Evolutionary conservation across 2,113 vertebrate genomes (phyloP).

Genomic region (Emydura subglobosa): DNA sequence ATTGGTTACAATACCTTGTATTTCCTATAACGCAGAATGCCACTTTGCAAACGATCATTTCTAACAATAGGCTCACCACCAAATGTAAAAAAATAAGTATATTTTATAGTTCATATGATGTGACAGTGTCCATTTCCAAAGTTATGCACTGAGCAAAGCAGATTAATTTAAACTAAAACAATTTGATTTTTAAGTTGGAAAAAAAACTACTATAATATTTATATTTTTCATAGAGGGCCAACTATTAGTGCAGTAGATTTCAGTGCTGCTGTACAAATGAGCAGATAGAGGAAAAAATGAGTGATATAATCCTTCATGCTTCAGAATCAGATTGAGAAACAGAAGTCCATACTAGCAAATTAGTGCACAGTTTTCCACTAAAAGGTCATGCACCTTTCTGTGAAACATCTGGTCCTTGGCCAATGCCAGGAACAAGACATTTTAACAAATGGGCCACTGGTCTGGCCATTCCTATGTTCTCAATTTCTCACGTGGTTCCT

Average conservation of each 20-base stretch:
- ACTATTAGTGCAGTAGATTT: neutral
- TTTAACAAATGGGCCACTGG: neutral
- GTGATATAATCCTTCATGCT: neutral
- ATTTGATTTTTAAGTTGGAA: neutral
- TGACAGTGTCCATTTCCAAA: neutral
- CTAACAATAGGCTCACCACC: neutral
- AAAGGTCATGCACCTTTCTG: neutral
- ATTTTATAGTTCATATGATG: neutral
- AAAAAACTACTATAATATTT: neutral
- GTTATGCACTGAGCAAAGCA: neutral
- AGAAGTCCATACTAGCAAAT: neutral
- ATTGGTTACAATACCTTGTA: neutral
- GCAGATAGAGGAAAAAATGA: neutral
- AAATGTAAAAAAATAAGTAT: neutral
- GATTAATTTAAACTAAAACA: neutral
- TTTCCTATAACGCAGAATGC: neutral
- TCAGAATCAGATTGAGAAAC: neutral
- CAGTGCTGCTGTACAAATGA: neutral
- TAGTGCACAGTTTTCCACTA: neutral
- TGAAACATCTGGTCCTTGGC: neutral
- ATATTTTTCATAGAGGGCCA: neutral
- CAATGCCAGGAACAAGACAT: neutral
- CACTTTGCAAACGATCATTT: neutral
- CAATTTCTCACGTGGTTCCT: neutral
- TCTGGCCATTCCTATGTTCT: neutral